Evolutionary conservation across 1,140 invertebrate species (phyloP), one percentile per base, ranked within the genome.

Genomic region (Zaprionus capensis): DNA sequence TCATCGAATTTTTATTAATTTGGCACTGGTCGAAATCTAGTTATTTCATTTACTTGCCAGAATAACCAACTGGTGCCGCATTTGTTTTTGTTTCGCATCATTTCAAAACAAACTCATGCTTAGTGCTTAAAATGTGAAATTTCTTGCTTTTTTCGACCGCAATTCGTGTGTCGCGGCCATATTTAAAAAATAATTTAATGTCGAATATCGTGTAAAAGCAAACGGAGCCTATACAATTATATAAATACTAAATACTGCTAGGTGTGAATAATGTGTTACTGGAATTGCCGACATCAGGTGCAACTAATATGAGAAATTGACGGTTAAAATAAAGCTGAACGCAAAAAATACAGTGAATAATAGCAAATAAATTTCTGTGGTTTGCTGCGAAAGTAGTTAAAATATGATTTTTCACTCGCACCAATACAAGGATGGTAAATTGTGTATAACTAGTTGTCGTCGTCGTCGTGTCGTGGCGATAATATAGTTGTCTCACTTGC

Each of bases 1-100:
- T 90, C 85, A 88, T 81, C 69, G 69, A 82, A 75, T 77, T 90
- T 88, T 78, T 81, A 85, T 82, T 90, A 82, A 90, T 80, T 88
- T 80, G 78, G 64, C 75, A 57, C 70, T 68, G 73, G 66, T 62
- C 62, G 71, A 82, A 71, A 78, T 81, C 81, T 80, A 90, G 79
- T 85, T 82, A 85, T 82, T 90, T 90, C 79, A 82, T 90, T 90
- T 82, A 76, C 72, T 75, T 73, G 66, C 75, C 70, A 81, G 78
- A 79, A 83, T 78, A 82, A 90, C 78, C 78, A 80, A 81, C 85
- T 88, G 78, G 71, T 90, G 78, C 80, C 69, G 36, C 78, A 74
- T 67, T 88, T 91, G 79, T 90, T 90, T 90, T 90, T 68, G 71
- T 73, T 69, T 79, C 59, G 57, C 67, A 59, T 55, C 59, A 44